Conservation (phyloP, 2,797 vertebrate genomes). For the Dryobates pubescens region DNA sequence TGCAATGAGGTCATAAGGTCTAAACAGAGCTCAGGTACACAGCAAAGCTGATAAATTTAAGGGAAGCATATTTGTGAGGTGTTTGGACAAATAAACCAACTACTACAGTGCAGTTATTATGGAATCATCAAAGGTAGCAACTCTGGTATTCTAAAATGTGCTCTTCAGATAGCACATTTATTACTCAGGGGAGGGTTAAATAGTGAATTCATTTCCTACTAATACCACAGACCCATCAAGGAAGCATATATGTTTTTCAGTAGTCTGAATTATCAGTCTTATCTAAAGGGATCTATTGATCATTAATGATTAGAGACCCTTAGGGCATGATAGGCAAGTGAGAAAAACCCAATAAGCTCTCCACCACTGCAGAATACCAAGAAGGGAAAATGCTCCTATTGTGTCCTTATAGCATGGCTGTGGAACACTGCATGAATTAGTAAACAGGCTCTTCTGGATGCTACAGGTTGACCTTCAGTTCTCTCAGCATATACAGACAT, state of each 20-base stretch:
- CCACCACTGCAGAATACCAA: conserved; percentile 52
- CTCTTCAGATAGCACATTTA: conserved; percentile 6
- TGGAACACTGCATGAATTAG: conserved; percentile 40
- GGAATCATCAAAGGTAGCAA: background rate
- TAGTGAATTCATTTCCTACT: conserved; percentile 12
- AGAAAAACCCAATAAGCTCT: conserved; percentile 64
- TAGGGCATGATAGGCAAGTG: conserved; percentile 1
- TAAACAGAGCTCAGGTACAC: background rate
- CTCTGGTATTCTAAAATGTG: conserved; percentile 11
- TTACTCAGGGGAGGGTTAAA: background rate
- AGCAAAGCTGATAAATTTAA: background rate
- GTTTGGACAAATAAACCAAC: conserved; percentile 7
- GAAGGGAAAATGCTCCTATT: background rate
- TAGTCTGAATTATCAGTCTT: conserved; percentile 65
- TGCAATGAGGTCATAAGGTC: background rate
- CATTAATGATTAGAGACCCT: conserved; percentile 68
- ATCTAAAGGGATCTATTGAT: conserved; percentile 64
- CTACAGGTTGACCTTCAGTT: conserved; percentile 39
- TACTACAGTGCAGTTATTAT: background rate
- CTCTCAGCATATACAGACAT: background rate
- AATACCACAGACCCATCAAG: background rate
- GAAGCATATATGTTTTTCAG: conserved; percentile 45
- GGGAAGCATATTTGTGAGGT: background rate
- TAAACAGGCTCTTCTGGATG: conserved; percentile 14
- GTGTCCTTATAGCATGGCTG: background rate